Conservation (phyloP, 2,888 invertebrate species). For the Crioceris asparagi region DNA sequence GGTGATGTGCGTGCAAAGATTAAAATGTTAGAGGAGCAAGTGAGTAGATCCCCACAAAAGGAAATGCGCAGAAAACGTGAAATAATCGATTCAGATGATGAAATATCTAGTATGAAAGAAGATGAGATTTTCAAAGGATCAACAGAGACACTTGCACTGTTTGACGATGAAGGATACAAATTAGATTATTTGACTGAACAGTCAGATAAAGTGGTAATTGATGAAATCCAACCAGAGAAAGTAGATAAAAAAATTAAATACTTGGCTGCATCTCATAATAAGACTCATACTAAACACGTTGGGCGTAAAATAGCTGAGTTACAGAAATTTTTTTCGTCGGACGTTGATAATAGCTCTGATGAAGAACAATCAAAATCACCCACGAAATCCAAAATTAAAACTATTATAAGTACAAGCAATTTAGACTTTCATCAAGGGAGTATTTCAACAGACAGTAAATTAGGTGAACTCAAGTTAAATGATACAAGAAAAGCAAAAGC, state of each 20-base stretch:
- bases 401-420: not conserved
- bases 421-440: too few relatives aligned
- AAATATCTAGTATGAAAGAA: constrained; percentile 37
- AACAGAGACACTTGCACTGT: constrained; percentile 35
- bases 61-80: constrained; percentile 31
- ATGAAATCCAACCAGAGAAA: constrained; percentile 14
- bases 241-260: constrained; percentile 15
- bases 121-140: constrained; percentile 33
- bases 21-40: constrained; percentile 43
- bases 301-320: constrained; percentile 41
- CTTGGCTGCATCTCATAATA: constrained; percentile 23
- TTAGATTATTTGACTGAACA: constrained; percentile 22
- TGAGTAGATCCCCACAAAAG: constrained; percentile 31
- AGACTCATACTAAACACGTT: constrained; percentile 33
- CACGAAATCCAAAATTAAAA: constrained; percentile 7
- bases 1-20: constrained; percentile 48
- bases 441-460: too few relatives aligned
- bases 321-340: constrained; percentile 38
- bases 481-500: constrained; percentile 3
- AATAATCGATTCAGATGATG: constrained; percentile 36
- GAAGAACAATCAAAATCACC: constrained; percentile 16
- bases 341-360: constrained; percentile 16
- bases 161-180: constrained; percentile 33
- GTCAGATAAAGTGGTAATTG: constrained; percentile 17
- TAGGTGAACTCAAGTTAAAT: too few relatives aligned